A percentile compares a stretch with the other conserved stretches of the same genome.
phyloP scores from a whole-genome alignment of 2,113 vertebrate species.

The Lampris megalopsis region DNA sequence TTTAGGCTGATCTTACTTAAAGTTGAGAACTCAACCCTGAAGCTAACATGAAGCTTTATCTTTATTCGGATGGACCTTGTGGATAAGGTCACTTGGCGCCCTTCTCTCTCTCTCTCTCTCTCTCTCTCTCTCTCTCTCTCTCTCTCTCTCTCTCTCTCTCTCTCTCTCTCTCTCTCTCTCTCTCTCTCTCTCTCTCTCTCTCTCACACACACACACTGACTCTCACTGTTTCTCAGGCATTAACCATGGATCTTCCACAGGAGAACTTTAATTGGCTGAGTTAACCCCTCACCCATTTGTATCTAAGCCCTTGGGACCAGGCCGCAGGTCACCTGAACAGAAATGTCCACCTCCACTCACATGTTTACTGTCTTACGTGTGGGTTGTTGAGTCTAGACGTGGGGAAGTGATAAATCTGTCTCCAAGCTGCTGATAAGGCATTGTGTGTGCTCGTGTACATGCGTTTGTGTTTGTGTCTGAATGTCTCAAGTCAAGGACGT shows the following conservation, averaged over 20 bases:
- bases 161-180: slow-evolving; percentile 45
- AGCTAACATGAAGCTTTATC: slow-evolving; percentile 1
- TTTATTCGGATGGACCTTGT: slow-evolving; percentile 23
- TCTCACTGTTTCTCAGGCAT: slow-evolving; percentile 22
- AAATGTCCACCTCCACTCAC: slow-evolving; percentile 23
- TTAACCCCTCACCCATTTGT: slow-evolving; percentile 47
- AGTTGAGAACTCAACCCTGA: not conserved
- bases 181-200: slow-evolving; percentile 44
- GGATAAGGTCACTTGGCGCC: slow-evolving; percentile 38
- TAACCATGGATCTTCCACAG: slow-evolving; percentile 52
- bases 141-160: slow-evolving; percentile 44
- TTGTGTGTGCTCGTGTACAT: slow-evolving; percentile 11
- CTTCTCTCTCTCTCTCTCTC: slow-evolving; percentile 31
- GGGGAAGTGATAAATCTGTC: slow-evolving; percentile 30
- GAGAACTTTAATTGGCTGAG: slow-evolving; percentile 57
- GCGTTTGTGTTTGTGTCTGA: slow-evolving; percentile 7
- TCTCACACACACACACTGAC: not conserved
- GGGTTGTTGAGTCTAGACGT: slow-evolving; percentile 21
- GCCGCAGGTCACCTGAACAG: slow-evolving; percentile 38
- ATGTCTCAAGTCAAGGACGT: slow-evolving; percentile 23
- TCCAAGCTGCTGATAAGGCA: slow-evolving; percentile 40
- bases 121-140: not conserved
- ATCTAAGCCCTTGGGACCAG: slow-evolving; percentile 21
- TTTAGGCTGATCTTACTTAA: too few relatives aligned
- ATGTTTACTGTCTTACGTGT: slow-evolving; percentile 7